Percentiles rank a stretch among this genome's conserved stretches.
These are phyloP conservation scores for Macrosiphum euphorbiae DNA, from an alignment of 2,888 invertebrate species.

Conservation along the genomic window DNA sequence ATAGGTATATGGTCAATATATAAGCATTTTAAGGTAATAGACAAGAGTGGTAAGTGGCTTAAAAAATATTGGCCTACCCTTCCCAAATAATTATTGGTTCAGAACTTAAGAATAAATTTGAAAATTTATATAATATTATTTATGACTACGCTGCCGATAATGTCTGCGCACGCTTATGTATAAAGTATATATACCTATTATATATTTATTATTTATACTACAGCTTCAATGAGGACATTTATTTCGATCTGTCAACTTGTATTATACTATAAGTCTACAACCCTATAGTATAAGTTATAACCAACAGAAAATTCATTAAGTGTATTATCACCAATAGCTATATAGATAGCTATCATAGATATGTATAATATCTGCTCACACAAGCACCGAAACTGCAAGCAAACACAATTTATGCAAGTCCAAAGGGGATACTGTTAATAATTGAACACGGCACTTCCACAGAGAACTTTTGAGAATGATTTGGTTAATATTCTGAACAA, in stretches of 20 bases:
- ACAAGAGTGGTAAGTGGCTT: not conserved
- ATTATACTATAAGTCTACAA: not conserved
- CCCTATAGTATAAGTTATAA: not conserved
- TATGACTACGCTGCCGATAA: not conserved
- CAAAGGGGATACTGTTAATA: conserved; percentile 12
- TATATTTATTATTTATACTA: not conserved
- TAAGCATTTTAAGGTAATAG: not conserved
- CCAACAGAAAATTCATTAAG: not conserved
- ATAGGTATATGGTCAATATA: too few relatives aligned
- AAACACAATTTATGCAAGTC: conserved; percentile 27
- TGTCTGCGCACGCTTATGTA: not conserved
- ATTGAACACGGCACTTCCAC: not conserved
- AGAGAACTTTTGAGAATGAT: conserved; percentile 1
- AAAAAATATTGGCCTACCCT: not conserved
- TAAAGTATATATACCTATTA: not conserved
- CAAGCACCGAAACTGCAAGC: not conserved
- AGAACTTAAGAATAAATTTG: not conserved
- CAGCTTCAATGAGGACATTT: not conserved
- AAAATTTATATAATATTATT: not conserved
- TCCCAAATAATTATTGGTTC: not conserved
- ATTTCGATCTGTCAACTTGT: not conserved
- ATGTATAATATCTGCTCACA: not conserved
- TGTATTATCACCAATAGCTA: not conserved
- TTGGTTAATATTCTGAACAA: conserved; percentile 42
- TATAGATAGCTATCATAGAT: not conserved